A percentile compares a stretch with the other conserved stretches of the same genome.
Conservation (phyloP, 2,797 vertebrate species). For the Petrocephalus sullivani region DNA sequence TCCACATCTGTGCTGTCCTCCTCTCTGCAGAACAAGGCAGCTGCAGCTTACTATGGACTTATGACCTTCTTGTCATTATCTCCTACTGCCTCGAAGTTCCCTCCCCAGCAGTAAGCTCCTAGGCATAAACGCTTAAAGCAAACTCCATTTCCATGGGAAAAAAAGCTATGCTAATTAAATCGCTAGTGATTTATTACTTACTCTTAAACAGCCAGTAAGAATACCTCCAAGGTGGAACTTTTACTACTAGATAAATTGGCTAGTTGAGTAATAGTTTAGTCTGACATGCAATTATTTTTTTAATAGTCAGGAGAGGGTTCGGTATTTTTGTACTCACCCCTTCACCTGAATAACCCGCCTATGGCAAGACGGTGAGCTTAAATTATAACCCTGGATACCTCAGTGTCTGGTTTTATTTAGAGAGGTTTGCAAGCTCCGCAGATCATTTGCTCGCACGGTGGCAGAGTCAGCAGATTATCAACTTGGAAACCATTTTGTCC, state of each 20-base stretch:
- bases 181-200: neutral
- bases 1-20: neutral
- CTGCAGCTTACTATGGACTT: neutral
- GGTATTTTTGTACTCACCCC: neutral
- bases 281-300: neutral
- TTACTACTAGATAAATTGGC: neutral
- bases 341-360: neutral
- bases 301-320: neutral
- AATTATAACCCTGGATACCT: neutral
- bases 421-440: neutral
- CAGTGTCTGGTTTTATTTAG: neutral
- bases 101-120: neutral
- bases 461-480: neutral
- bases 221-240: neutral
- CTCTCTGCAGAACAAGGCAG: neutral
- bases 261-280: neutral
- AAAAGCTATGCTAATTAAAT: neutral
- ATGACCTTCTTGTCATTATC: neutral
- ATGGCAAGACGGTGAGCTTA: neutral
- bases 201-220: neutral
- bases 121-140: neutral
- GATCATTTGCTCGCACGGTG: neutral
- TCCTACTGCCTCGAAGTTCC: neutral
- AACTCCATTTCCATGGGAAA: neutral
- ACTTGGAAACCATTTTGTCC: neutral